phyloP scores from a whole-genome alignment of 2,888 invertebrate species.

The Ashinkailepas kermadecensis region DNA sequence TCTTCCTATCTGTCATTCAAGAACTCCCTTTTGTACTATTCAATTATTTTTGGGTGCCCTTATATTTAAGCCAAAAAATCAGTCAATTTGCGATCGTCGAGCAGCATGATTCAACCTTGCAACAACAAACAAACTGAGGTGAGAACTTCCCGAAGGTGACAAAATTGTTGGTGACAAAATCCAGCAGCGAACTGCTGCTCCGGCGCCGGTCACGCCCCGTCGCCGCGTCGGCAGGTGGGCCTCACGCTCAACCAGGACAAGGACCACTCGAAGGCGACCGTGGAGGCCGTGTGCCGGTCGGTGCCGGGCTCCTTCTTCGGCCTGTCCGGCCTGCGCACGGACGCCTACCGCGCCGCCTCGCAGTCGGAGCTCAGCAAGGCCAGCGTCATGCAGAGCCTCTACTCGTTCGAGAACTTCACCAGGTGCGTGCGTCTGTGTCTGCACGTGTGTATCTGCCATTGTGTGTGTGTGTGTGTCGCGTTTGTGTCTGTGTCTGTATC shows the following conservation, averaged over 20 bases:
- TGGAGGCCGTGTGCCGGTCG: slow-evolving; percentile 47
- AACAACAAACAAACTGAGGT: no score
- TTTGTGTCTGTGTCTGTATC: neutral
- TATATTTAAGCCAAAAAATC: no score
- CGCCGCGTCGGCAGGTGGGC: slow-evolving; percentile 40
- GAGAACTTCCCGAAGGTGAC: no score
- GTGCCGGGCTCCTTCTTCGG: slow-evolving; percentile 50
- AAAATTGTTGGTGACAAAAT: no score
- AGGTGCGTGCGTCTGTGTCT: slow-evolving; percentile 31
- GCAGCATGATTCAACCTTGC: no score
- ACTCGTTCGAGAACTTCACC: slow-evolving; percentile 39
- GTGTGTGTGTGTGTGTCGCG: no score
- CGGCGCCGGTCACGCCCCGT: neutral
- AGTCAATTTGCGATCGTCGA: no score
- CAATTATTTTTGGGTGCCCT: no score
- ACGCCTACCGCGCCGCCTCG: slow-evolving; percentile 37
- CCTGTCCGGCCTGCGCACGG: slow-evolving; percentile 43
- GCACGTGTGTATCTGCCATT: no score
- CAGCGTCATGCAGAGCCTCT: slow-evolving; percentile 39
- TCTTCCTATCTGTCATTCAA: no score
- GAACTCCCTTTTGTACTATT: no score
- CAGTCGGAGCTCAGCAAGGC: slow-evolving; percentile 43
- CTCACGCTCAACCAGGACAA: slow-evolving; percentile 49
- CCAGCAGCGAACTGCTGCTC: no score
- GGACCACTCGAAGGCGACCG: slow-evolving; percentile 49